phyloP scores from a whole-genome alignment of 2,113 vertebrate genomes.

The Lichenostomus cassidix region DNA sequence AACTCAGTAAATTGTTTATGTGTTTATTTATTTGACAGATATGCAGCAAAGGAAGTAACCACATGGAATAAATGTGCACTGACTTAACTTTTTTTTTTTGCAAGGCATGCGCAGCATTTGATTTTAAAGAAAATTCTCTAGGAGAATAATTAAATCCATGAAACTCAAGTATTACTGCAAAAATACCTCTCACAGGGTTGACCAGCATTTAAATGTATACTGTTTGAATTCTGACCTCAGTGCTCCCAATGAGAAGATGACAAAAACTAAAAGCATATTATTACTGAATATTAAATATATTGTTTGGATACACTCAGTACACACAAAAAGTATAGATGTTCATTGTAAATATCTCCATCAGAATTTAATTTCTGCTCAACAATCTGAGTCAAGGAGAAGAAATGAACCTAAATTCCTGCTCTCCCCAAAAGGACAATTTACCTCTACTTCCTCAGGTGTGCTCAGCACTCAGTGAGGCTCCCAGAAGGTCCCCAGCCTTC shows the following conservation, averaged over 20 bases:
- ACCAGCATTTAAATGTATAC: not conserved
- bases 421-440: not conserved
- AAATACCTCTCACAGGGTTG: not conserved
- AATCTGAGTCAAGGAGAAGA: not conserved
- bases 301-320: not conserved
- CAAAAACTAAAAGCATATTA: not conserved
- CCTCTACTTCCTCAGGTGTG: not conserved
- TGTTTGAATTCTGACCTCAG: not conserved
- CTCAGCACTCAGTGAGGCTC: not conserved
- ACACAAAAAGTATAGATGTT: not conserved
- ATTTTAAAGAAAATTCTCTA: not conserved
- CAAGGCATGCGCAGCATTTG: not conserved
- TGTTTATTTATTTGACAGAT: conserved; percentile 9
- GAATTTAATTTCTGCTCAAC: not conserved
- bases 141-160: not conserved
- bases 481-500: not conserved
- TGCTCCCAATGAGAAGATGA: not conserved
- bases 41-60: not conserved
- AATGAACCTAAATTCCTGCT: not conserved
- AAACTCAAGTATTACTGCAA: not conserved
- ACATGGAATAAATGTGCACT: not conserved
- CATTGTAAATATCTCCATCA: not conserved
- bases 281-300: not conserved
- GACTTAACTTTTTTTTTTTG: not conserved
- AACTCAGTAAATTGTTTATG: conserved; percentile 1